Conservation (phyloP, 2,797 vertebrate genomes). For the Oceanodroma leucorhoa region DNA sequence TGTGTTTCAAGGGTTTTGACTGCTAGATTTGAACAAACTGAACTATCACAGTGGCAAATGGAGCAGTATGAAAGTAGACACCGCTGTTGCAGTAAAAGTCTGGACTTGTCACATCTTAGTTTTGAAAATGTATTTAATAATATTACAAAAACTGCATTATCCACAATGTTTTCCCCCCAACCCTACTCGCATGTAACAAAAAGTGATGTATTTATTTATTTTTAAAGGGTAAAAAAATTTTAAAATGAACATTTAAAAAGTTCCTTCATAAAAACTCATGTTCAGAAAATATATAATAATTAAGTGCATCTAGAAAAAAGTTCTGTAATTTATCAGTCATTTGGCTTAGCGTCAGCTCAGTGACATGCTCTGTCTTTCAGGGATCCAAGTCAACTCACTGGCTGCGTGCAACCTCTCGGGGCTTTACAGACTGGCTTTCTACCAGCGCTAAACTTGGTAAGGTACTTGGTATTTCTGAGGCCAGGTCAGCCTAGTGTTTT, state of each 20-base stretch:
- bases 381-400: not conserved
- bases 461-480: not conserved
- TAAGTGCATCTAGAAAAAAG: not conserved
- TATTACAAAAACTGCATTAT: not conserved
- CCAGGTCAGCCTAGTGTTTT: not conserved
- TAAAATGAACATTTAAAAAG: slow-evolving; percentile 9
- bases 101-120: not conserved
- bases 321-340: not conserved
- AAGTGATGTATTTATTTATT: not conserved
- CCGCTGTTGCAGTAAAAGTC: not conserved
- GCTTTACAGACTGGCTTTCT: not conserved
- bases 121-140: not conserved
- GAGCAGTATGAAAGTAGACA: not conserved
- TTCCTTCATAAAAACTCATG: not conserved
- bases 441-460: not conserved
- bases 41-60: not conserved
- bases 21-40: not conserved
- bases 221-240: slow-evolving; percentile 5
- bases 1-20: not conserved
- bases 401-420: not conserved
- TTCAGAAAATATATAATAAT: not conserved
- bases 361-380: not conserved
- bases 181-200: not conserved
- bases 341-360: not conserved
- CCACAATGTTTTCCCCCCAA: not conserved